A percentile compares a stretch with the other conserved stretches of the same genome.
Evolutionary conservation across 1,140 invertebrate species (phyloP).

Genomic region (Drosophila ficusphila): DNA sequence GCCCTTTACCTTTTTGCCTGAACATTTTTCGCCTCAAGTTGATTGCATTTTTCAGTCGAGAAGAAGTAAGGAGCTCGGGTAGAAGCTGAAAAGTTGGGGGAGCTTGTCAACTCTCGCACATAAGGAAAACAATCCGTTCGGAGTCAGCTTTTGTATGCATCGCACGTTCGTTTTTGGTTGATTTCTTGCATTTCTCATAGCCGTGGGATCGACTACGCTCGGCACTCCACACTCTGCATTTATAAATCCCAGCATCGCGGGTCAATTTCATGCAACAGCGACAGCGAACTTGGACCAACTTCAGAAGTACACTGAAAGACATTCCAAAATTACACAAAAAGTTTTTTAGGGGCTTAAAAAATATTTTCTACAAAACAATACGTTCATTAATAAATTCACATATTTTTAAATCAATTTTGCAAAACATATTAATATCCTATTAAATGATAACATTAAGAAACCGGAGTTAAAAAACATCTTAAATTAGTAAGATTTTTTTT

Average conservation of each 20-base stretch:
- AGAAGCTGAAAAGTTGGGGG: not conserved
- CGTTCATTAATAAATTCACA: too few species aligned
- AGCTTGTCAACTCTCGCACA: constrained; percentile 51
- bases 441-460: too few species aligned
- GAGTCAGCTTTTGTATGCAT: constrained; percentile 72
- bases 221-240: constrained; percentile 48
- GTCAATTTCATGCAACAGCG: constrained; percentile 79
- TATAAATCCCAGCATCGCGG: constrained; percentile 75
- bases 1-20: constrained; percentile 50
- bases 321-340: too few species aligned
- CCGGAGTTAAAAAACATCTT: too few species aligned
- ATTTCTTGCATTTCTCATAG: constrained; percentile 81
- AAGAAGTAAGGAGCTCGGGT: not conserved
- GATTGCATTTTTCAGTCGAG: constrained; percentile 73
- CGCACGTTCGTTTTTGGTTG: constrained; percentile 79
- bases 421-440: too few species aligned
- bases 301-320: not conserved
- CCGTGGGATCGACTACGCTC: constrained; percentile 38
- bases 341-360: too few species aligned
- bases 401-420: too few species aligned
- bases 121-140: constrained; percentile 72
- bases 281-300: constrained; percentile 48
- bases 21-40: constrained; percentile 73
- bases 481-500: too few species aligned
- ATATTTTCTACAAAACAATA: too few species aligned